Conservation (phyloP, 1,140 invertebrate genomes). For the Zelostemma sp. region DNA sequence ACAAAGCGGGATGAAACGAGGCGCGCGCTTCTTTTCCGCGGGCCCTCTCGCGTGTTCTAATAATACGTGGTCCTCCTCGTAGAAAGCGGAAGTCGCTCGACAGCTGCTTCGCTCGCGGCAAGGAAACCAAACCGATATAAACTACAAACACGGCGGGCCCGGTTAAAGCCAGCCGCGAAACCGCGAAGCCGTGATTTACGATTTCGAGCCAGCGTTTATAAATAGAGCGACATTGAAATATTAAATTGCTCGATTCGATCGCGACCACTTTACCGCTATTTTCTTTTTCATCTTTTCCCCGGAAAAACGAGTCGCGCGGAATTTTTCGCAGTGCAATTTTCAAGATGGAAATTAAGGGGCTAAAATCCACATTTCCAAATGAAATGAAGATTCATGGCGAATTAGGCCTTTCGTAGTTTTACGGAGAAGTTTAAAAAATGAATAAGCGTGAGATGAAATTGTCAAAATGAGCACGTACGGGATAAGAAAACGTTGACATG, state of each 20-base stretch:
- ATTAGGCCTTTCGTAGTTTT: too few species aligned
- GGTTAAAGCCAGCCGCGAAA: slow-evolving; percentile 37
- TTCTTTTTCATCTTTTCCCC: too few species aligned
- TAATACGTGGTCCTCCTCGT: slow-evolving; percentile 45
- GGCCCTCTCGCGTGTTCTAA: slow-evolving; percentile 40
- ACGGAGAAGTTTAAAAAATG: too few species aligned
- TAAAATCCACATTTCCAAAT: too few species aligned
- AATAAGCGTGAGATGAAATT: slow-evolving; percentile 13
- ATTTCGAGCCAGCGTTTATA: slow-evolving; percentile 24
- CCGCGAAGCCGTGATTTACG: slow-evolving; percentile 50
- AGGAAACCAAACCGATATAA: slow-evolving; percentile 42
- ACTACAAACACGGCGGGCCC: slow-evolving; percentile 30
- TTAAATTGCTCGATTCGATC: slow-evolving; percentile 14
- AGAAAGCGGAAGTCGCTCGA: slow-evolving; percentile 55
- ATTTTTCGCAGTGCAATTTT: too few species aligned
- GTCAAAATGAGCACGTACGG: slow-evolving; percentile 6
- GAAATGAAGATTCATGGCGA: too few species aligned
- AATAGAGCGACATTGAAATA: slow-evolving; percentile 28
- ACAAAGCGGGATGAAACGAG: slow-evolving; percentile 16
- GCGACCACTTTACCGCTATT: not conserved
- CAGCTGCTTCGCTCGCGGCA: slow-evolving; percentile 51
- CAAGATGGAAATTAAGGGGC: too few species aligned
- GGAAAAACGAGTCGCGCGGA: too few species aligned
- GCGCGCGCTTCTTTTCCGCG: not conserved
- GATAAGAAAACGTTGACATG: slow-evolving; percentile 2